Base-by-base conservation (phyloP, 1,140 invertebrate species). In the Cydia splendana region DNA sequence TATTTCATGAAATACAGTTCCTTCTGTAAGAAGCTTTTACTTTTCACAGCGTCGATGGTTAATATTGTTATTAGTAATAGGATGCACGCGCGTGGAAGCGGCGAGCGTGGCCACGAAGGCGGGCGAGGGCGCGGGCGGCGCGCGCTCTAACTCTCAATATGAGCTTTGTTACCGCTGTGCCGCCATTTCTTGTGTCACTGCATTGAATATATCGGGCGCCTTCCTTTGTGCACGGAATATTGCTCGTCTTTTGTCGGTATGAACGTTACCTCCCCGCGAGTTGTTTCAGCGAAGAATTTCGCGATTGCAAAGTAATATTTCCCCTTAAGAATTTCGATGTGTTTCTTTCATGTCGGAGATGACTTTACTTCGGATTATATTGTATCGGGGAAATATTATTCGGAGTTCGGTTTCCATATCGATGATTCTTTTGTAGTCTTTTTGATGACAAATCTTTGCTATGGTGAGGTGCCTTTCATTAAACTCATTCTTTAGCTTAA, bases 261-360 rank as follows among this genome's bases (percentile, higher is more conserved):
- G 89, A 91, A 91, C 88, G 89, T 90, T 91, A 90, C 88, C 90
- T 89, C 86, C 82, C 88, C 88, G 85, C 89, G 87, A 91, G 90
- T 93, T 92, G 91, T 93, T 93, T 92, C 91, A 90, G 83, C 81
- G 80, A 91, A 90, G 91, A 92, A 93, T 91, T 90, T 87, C 83
- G 81, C 90, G 89, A 92, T 93, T 93, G 88, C 88, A 91, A 93
- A 93, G 91, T 93, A 93, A 93, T 93, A 92, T 93, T 93, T 88
- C 88, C 85, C 87, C 86, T 87, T 90, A 88, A 91, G 90, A 91
- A 88, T 91, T 90, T 89, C 85, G 86, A 91, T 91, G 88, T 91
- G 87, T 91, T 89, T 89, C 87, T 92, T 93, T 91, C 80, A 91
- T 88, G 87, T 88, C 84, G 81, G 74, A 85, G 89, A 91, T 88